Percentiles rank a stretch among this genome's conserved stretches.
phyloP scores from a whole-genome alignment of 2,888 invertebrate species.

The Drosophila yooni region DNA sequence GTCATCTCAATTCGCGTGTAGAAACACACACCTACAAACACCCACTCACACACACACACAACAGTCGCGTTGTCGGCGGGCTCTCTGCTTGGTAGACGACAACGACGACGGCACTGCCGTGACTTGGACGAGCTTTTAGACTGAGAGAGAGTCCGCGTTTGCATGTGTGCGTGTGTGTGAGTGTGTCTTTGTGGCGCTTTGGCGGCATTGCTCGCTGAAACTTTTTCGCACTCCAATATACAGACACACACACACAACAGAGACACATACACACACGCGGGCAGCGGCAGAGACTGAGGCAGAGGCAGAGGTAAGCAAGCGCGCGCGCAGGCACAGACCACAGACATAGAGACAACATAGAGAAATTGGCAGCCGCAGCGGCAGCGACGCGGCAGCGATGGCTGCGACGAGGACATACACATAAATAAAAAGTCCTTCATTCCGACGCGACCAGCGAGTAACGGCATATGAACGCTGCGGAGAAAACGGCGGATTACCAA shows the following conservation, averaged over 20 bases:
- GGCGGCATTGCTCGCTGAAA: constrained; percentile 64
- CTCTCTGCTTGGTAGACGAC: constrained; percentile 41
- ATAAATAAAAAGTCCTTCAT: constrained; percentile 85
- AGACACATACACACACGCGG: constrained; percentile 7
- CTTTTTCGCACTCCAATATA: constrained; percentile 60
- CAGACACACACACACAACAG: constrained; percentile 13
- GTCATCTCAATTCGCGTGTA: constrained; percentile 76
- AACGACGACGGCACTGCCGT: constrained; percentile 51
- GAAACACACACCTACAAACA: constrained; percentile 30
- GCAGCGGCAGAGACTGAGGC: background rate
- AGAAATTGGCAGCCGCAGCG: constrained; percentile 57
- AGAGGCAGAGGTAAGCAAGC: background rate
- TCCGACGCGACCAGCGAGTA: constrained; percentile 85
- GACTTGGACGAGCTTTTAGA: constrained; percentile 62
- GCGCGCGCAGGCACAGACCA: constrained; percentile 29
- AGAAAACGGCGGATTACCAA: constrained; percentile 71
- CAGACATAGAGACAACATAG: constrained; percentile 23
- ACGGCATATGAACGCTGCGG: constrained; percentile 75
- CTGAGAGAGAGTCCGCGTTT: constrained; percentile 24
- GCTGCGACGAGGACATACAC: constrained; percentile 81
- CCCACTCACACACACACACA: constrained; percentile 14
- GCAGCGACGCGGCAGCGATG: constrained; percentile 38
- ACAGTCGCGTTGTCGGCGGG: constrained; percentile 38
- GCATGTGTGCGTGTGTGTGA: constrained; percentile 19
- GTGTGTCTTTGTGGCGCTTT: constrained; percentile 43